These are phyloP conservation scores for Octopus sinensis DNA, from an alignment of 1,140 invertebrate species.

Conservation along the genomic window DNA sequence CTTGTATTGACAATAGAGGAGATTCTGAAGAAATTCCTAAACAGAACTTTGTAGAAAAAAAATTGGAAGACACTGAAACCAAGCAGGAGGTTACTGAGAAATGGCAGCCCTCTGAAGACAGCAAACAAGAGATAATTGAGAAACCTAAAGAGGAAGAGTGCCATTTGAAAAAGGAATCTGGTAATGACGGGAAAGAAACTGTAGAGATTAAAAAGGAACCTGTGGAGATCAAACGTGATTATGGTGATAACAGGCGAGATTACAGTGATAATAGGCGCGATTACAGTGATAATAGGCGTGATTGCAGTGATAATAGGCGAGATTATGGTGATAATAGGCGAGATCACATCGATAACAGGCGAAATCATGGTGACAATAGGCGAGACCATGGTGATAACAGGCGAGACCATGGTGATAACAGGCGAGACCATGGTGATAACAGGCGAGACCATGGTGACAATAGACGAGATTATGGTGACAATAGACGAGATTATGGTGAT, in stretches of 20 bases:
- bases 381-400: too few species aligned
- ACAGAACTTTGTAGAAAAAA: neutral
- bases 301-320: neutral
- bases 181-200: neutral
- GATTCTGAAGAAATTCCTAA: neutral
- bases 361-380: too few species aligned
- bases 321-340: neutral
- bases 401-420: too few species aligned
- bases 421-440: too few species aligned
- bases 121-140: neutral
- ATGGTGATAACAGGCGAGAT: neutral
- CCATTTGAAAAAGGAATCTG: conserved; percentile 2
- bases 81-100: neutral
- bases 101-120: neutral
- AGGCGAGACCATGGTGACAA: neutral
- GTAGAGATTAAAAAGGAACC: neutral
- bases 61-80: neutral
- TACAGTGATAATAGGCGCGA: neutral
- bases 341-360: neutral
- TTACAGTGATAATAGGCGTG: neutral
- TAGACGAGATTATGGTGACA: neutral
- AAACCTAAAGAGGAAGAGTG: neutral
- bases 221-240: neutral
- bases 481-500: neutral
- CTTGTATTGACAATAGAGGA: neutral